phyloP scores from a whole-genome alignment of 2,113 vertebrate genomes.

The Nesoenas mayeri region DNA sequence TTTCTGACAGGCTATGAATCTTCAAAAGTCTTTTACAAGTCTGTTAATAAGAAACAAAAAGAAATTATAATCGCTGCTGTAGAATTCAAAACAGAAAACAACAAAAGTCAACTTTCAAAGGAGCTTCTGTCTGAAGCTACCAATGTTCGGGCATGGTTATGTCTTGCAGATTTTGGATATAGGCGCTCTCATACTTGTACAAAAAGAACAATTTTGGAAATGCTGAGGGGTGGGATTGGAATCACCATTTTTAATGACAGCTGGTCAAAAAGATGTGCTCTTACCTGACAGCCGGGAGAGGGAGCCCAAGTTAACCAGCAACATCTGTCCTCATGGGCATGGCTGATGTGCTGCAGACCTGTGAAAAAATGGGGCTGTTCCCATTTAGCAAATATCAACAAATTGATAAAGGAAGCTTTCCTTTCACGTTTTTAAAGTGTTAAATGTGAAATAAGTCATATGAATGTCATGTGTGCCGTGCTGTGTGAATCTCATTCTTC shows the following conservation, averaged over 20 bases:
- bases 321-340: constrained; percentile 2
- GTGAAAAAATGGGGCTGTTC: not conserved
- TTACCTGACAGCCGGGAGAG: not conserved
- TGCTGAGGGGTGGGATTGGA: no score
- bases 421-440: not conserved
- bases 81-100: not conserved
- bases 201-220: not conserved
- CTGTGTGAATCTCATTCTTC: not conserved
- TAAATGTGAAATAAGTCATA: not conserved
- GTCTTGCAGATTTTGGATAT: not conserved
- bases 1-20: not conserved
- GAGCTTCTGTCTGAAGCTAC: not conserved
- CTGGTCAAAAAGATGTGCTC: not conserved
- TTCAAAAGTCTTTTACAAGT: not conserved
- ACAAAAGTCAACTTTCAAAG: not conserved
- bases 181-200: not conserved
- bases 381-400: not conserved
- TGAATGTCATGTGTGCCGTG: not conserved
- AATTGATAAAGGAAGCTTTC: not conserved
- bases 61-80: not conserved
- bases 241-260: not conserved
- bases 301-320: not conserved
- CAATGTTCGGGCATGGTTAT: not conserved
- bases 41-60: constrained; percentile 22
- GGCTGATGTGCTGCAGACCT: not conserved